Percentiles rank a stretch among this genome's conserved stretches.
Evolutionary conservation across 2,113 vertebrate species (phyloP).

Genomic region (Tyrannus savana): DNA sequence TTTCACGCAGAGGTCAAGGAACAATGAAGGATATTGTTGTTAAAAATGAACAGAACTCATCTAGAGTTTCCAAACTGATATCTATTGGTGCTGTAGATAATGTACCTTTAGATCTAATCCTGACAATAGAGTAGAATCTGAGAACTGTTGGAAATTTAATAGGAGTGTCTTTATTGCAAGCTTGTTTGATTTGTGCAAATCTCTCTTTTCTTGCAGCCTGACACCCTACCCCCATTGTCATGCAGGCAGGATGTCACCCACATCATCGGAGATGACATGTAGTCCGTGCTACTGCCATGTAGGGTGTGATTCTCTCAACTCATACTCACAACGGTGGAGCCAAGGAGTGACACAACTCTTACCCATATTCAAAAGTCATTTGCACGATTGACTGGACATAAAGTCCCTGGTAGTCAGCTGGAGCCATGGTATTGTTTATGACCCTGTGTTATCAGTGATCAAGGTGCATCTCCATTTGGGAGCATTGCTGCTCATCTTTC

Average conservation of each 20-base stretch:
- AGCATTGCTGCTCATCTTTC: background rate
- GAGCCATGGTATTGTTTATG: accelerated
- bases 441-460: background rate
- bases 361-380: accelerated
- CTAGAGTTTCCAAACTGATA: background rate
- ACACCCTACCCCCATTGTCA: background rate
- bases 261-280: background rate
- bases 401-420: background rate
- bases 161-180: background rate
- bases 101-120: background rate
- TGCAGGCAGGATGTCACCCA: background rate
- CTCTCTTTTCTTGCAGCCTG: background rate
- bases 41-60: background rate
- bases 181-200: background rate
- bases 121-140: background rate
- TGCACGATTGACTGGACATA: accelerated
- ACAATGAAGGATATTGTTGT: background rate
- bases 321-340: background rate
- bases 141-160: background rate
- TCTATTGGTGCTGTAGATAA: background rate
- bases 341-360: background rate
- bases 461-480: accelerated
- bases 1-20: background rate
- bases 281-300: background rate
- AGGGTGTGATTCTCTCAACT: background rate